Base-by-base conservation (phyloP, 2,888 invertebrate genomes). In the Pomacea canaliculata region DNA sequence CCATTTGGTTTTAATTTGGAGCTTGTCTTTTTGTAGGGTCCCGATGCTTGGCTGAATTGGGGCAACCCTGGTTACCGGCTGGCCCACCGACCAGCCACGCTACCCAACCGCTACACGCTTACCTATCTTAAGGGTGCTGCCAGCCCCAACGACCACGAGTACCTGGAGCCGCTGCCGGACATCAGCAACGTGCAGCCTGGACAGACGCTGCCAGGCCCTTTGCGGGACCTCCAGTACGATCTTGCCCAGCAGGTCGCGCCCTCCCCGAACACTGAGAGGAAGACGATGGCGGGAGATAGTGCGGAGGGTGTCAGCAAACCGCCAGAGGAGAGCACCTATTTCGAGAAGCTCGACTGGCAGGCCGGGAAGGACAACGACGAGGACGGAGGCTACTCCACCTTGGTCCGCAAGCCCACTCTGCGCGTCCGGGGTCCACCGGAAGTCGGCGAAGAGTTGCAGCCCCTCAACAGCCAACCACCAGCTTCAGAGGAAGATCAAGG, bases 361-460 rank as follows among this genome's bases (percentile, higher is more conserved):
- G 10, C 51, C 8, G 51, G 10, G 12, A 71, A 60, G 62, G 62
- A 71, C 27, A 71, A 60, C 48, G 68, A 68, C 27, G 68, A 68
- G 48, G 68, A 68, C 19, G 68, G 68, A 9, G 68, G 68, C 13
- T 68, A 68, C 68, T 68, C 68, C 37, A 68, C 68, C 68, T 19
- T 68, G 68, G 68, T 10, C 16, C 68, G 48, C 37, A 27, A 46
- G 37, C 63, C 63, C 23, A 46, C 19, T 37, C 18, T 27, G 8
- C n/a, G 27, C 27, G 37, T 46, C 48, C 18, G 48, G 27, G 48
- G 48, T 13, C 12, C 18, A 10, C 23, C n/a, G 13, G 68, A 19
- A 19, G 68, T 19, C 23, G 48, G 37, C 4, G 68, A 68, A 71
- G 71, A 71, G 71, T 59, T 13, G 23, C 13, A 16, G 62, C 46